phyloP scores from a whole-genome alignment of 1,140 invertebrate species.

The Medauroidea extradentata region DNA sequence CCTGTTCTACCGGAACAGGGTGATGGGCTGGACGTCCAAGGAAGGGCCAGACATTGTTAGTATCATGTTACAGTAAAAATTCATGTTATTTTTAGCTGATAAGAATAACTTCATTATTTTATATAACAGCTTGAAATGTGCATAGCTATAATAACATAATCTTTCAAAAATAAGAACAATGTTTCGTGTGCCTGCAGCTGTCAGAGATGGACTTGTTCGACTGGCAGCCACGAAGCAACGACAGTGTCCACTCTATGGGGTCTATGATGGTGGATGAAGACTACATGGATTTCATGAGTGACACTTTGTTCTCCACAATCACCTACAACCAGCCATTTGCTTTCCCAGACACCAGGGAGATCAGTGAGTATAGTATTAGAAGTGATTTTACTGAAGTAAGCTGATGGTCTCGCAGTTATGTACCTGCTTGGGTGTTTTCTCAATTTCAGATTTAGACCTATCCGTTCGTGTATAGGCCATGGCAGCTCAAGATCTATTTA shows the following conservation, averaged over 20 bases:
- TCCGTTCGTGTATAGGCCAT: too few relatives aligned
- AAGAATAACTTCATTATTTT: too few relatives aligned
- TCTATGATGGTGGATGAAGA: conserved; percentile 79
- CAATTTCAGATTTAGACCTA: too few relatives aligned
- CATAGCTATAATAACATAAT: too few relatives aligned
- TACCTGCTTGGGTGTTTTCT: too few relatives aligned
- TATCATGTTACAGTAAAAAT: conserved; percentile 6
- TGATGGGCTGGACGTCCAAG: conserved; percentile 67
- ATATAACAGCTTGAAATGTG: too few relatives aligned
- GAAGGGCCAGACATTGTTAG: conserved; percentile 73
- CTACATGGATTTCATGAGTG: conserved; percentile 85
- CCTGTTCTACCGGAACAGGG: conserved; percentile 84
- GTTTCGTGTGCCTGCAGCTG: conserved; percentile 31
- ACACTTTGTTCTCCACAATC: conserved; percentile 85
- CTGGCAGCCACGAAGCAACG: conserved; percentile 60
- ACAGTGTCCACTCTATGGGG: conserved; percentile 51
- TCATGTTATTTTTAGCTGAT: too few relatives aligned
- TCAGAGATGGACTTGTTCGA: conserved; percentile 75
- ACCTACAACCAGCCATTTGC: conserved; percentile 85
- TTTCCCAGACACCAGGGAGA: conserved; percentile 95
- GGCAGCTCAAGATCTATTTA: too few relatives aligned
- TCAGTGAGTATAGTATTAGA: conserved; percentile 55
- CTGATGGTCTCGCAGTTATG: too few relatives aligned
- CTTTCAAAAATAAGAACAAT: too few relatives aligned
- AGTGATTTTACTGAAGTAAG: too few relatives aligned